Conservation (phyloP, 2,113 vertebrate species). For the Platanista minor region DNA sequence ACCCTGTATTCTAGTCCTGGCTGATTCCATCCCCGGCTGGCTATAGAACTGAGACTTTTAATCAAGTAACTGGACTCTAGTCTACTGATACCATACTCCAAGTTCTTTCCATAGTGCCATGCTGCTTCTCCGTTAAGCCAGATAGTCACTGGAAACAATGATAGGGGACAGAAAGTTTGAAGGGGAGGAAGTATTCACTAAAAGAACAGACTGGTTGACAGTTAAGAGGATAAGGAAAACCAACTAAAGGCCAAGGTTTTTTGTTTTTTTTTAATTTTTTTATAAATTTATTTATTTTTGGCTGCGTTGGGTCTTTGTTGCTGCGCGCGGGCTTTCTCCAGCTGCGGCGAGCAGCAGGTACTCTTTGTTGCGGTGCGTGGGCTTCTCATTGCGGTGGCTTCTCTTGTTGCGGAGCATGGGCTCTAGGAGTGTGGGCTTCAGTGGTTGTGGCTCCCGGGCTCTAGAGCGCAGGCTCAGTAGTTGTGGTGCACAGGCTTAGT, state of each 20-base stretch:
- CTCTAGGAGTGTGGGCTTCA: too few species aligned
- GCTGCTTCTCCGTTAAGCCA: not conserved
- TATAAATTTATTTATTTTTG: too few species aligned
- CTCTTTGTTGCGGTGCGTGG: too few species aligned
- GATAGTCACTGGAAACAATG: not conserved
- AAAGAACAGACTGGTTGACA: not conserved
- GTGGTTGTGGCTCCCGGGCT: too few species aligned
- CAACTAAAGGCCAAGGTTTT: not conserved
- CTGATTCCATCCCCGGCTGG: not conserved
- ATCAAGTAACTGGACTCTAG: not conserved
- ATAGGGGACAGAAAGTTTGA: not conserved
- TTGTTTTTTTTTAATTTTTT: too few species aligned
- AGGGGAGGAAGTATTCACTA: not conserved
- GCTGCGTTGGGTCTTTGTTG: too few species aligned
- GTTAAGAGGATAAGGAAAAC: constrained; percentile 11
- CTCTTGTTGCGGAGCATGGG: too few species aligned
- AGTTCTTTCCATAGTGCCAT: not conserved
- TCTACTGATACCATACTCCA: not conserved
- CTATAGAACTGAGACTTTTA: not conserved
- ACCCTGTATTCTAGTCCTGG: not conserved
- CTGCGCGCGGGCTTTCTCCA: too few species aligned
- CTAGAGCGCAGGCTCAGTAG: too few species aligned
- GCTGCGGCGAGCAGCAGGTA: too few species aligned
- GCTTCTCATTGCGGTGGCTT: too few species aligned
- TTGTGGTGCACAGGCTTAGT: too few species aligned